A percentile compares a stretch with the other conserved stretches of the same genome.
These are phyloP conservation scores for Python bivittatus DNA, from an alignment of 2,113 vertebrate species.

Conservation along the genomic window DNA sequence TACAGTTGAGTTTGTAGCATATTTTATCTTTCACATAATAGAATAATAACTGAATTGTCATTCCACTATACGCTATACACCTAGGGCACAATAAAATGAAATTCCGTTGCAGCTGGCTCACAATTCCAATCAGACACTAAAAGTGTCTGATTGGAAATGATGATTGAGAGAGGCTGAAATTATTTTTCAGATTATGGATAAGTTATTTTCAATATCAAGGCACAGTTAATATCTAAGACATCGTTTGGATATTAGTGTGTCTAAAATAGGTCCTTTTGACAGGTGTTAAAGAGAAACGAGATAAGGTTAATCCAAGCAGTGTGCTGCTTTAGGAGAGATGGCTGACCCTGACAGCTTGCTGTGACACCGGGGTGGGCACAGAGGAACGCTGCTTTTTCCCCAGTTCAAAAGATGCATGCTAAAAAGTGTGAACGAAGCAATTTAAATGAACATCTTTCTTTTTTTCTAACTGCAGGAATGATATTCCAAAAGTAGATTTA, in stretches of 20 bases:
- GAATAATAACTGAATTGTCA: no score
- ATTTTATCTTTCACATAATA: neutral
- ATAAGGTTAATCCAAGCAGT: constrained; percentile 69
- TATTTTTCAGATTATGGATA: constrained; percentile 9
- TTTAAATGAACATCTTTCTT: constrained; percentile 57
- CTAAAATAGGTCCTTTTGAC: constrained; percentile 70
- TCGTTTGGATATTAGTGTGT: constrained; percentile 41
- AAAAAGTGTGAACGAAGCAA: constrained; percentile 27
- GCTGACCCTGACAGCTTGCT: constrained; percentile 46
- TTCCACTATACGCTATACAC: no score
- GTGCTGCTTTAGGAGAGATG: constrained; percentile 56
- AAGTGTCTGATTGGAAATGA: no score
- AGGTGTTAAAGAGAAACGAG: constrained; percentile 71
- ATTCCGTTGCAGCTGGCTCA: no score
- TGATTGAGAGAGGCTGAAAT: constrained; percentile 13
- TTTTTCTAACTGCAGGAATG: constrained; percentile 85
- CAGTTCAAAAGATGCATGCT: constrained; percentile 32
- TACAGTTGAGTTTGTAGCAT: constrained; percentile 14
- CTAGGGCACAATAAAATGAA: no score
- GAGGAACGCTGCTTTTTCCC: constrained; percentile 41
- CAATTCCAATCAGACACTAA: no score
- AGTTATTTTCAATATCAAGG: constrained; percentile 47
- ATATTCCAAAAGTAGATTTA: constrained; percentile 89
- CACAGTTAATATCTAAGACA: constrained; percentile 60
- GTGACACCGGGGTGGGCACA: constrained; percentile 22